Evolutionary conservation across 1,140 invertebrate genomes (phyloP).

Genomic region (Drosophila funebris): DNA sequence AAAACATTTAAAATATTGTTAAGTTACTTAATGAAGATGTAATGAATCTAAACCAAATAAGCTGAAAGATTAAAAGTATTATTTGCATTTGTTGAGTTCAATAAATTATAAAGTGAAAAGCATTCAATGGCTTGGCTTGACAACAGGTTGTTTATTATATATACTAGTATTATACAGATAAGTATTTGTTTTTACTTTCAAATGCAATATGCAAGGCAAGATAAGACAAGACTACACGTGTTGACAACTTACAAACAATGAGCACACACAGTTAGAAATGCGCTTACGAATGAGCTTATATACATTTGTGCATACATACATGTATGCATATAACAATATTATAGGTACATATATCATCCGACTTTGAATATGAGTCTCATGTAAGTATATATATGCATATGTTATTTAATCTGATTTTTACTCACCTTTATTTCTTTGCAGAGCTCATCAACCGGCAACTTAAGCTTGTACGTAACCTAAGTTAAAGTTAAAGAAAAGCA

Average conservation of each 20-base stretch:
- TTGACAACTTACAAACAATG: conserved; percentile 4
- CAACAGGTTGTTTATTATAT: neutral
- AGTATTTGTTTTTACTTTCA: conserved; percentile 11
- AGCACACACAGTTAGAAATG: neutral
- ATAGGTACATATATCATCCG: too few species aligned
- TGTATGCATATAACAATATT: too few species aligned
- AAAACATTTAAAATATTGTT: too few species aligned
- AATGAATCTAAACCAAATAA: too few species aligned
- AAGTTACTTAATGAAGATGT: too few species aligned
- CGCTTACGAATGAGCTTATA: too few species aligned
- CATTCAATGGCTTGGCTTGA: neutral
- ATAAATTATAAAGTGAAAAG: neutral
- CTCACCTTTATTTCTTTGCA: conserved; percentile 93
- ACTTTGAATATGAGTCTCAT: neutral
- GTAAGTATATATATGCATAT: neutral
- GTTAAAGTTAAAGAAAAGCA: conserved; percentile 13
- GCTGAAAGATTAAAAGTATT: neutral
- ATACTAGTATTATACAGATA: neutral
- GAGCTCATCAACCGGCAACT: conserved; percentile 92
- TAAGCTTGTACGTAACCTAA: conserved; percentile 87
- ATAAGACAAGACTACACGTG: conserved; percentile 6
- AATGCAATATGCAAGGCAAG: neutral
- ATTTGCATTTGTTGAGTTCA: neutral
- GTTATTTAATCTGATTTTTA: conserved; percentile 37
- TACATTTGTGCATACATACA: too few species aligned